Percentiles rank a stretch among this genome's conserved stretches.
Evolutionary conservation across 1,140 invertebrate genomes (phyloP).

Genomic region (Temnothorax curvispinosus): DNA sequence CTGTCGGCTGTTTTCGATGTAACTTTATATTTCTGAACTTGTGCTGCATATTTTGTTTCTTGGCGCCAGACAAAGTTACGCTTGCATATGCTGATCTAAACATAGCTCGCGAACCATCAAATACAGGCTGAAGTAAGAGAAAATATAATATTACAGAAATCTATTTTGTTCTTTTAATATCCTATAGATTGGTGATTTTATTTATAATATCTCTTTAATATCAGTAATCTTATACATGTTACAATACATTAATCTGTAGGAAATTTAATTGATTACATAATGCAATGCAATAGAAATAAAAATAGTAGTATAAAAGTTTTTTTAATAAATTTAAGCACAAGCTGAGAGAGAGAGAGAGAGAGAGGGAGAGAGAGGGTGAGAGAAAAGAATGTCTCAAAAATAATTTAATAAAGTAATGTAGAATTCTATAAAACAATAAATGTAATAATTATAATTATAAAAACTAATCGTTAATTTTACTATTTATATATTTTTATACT

Average conservation of each 20-base stretch:
- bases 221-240: not conserved
- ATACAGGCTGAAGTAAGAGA: not conserved
- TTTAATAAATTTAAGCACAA: not conserved
- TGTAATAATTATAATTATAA: not conserved
- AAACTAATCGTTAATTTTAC: no score
- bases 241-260: not conserved
- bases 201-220: not conserved
- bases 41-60: slow-evolving; percentile 74
- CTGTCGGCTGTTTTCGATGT: slow-evolving; percentile 83
- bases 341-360: not conserved
- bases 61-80: slow-evolving; percentile 82
- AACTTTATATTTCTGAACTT: slow-evolving; percentile 83
- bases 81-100: slow-evolving; percentile 79
- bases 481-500: not conserved
- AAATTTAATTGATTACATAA: not conserved
- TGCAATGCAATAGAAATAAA: not conserved
- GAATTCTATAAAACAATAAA: not conserved
- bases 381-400: not conserved
- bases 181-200: not conserved
- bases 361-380: no score
- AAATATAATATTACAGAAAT: not conserved
- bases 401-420: not conserved
- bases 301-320: no score
- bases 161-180: not conserved
- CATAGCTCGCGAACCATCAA: slow-evolving; percentile 68